Conservation (phyloP, 53 echinoderm and acorn worm species). For the Crossaster papposus region DNA sequence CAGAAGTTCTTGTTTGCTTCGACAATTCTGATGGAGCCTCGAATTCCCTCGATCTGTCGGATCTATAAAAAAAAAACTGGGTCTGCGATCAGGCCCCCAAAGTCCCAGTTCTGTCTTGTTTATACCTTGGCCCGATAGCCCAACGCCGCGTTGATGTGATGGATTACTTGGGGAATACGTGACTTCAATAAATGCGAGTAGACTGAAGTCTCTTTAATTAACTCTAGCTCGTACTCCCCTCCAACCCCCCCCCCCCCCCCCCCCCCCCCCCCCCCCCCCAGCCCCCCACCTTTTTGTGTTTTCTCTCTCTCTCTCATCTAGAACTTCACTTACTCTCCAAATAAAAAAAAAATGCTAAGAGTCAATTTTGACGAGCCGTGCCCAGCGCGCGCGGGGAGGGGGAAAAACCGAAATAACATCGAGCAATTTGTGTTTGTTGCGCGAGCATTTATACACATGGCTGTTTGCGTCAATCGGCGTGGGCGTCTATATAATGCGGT, state of each 20-base stretch:
- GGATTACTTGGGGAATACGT: conserved; percentile 23
- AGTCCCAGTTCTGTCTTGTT: background rate
- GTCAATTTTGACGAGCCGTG: conserved; percentile 5
- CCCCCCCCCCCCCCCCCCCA: no score
- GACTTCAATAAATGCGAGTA: background rate
- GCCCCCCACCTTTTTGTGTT: no score
- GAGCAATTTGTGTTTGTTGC: background rate
- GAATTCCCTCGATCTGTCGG: no score
- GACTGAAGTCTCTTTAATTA: conserved; percentile 6
- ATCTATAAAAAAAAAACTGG: background rate
- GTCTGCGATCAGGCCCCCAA: background rate
- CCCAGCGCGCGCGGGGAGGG: background rate
- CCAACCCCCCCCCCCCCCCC: background rate
- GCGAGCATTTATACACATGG: conserved; percentile 14
- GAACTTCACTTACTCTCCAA: background rate
- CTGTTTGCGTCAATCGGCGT: background rate
- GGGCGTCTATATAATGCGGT: background rate
- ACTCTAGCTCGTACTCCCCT: background rate
- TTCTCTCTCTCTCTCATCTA: no score
- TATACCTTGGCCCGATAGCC: background rate
- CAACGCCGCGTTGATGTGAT: background rate
- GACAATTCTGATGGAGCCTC: no score
- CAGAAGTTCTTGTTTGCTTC: no score
- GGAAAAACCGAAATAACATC: background rate
- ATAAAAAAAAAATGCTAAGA: conserved; percentile 2